These are phyloP conservation scores for Papilio protenor DNA, from an alignment of 2,888 invertebrate species.

Conservation along the genomic window DNA sequence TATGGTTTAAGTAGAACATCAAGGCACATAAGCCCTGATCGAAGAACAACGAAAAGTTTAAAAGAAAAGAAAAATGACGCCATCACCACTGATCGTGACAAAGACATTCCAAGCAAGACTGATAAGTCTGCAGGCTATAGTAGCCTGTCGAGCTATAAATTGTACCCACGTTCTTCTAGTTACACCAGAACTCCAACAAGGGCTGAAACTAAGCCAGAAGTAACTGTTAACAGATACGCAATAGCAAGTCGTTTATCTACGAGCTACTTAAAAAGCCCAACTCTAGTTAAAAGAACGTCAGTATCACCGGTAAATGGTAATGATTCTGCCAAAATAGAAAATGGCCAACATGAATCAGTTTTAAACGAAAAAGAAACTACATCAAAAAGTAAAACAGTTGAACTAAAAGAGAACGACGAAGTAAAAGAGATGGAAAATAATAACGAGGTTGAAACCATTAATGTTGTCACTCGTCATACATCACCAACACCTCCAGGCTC, in stretches of 20 bases:
- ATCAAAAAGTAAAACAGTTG: constrained; percentile 48
- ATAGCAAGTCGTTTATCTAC: constrained; percentile 74
- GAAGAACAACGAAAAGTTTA: constrained; percentile 67
- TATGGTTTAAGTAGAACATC: constrained; percentile 74
- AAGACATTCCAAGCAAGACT: constrained; percentile 84
- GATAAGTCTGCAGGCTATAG: constrained; percentile 82
- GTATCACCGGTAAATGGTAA: constrained; percentile 70
- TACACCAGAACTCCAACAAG: constrained; percentile 68
- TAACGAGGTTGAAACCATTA: constrained; percentile 76
- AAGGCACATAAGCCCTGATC: constrained; percentile 80
- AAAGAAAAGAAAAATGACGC: constrained; percentile 83
- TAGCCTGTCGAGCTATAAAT: constrained; percentile 78
- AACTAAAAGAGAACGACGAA: constrained; percentile 49
- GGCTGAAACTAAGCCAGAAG: constrained; percentile 66
- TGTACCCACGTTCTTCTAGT: constrained; percentile 80
- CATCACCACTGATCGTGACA: constrained; percentile 82
- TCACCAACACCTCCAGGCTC: constrained; percentile 90
- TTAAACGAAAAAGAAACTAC: constrained; percentile 50
- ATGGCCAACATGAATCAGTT: constrained; percentile 60
- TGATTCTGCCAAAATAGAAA: constrained; percentile 60
- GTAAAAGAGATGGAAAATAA: constrained; percentile 53
- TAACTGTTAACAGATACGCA: constrained; percentile 71
- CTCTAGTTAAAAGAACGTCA: constrained; percentile 69
- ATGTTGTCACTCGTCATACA: constrained; percentile 89
- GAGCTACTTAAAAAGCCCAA: constrained; percentile 74